phyloP scores from a whole-genome alignment of 2,888 invertebrate species.

The Tricholauxania praeusta region DNA sequence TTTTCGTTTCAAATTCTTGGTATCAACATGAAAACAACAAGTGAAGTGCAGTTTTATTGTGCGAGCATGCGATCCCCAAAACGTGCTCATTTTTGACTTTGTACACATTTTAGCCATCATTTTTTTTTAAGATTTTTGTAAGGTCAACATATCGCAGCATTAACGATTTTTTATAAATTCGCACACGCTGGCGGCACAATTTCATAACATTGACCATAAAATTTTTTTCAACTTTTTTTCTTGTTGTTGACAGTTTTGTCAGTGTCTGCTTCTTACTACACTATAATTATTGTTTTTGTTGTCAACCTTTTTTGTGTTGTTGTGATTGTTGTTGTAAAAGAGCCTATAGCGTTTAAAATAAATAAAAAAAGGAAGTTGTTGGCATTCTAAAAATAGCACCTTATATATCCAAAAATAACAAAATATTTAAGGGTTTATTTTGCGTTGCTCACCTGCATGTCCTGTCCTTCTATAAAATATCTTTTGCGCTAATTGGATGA shows the following conservation, averaged over 20 bases:
- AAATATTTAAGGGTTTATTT: neutral
- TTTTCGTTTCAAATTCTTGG: no score
- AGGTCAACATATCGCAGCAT: conserved; percentile 5
- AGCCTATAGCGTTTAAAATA: neutral
- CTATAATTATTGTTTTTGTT: conserved; percentile 1
- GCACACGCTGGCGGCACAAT: conserved; percentile 56
- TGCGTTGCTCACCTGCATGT: neutral
- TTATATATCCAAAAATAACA: neutral
- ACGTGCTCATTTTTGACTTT: conserved; percentile 26
- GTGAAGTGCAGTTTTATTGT: no score
- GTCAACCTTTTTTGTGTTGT: neutral
- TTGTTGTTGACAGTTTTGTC: conserved; percentile 21
- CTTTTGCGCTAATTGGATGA: no score
- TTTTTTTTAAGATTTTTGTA: neutral
- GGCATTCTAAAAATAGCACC: conserved; percentile 7
- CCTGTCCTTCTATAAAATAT: neutral
- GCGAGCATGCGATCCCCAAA: neutral
- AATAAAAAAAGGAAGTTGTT: neutral
- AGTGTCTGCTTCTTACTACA: conserved; percentile 19
- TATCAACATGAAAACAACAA: no score
- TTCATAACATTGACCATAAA: conserved; percentile 53
- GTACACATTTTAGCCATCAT: conserved; percentile 6
- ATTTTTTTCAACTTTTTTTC: conserved; percentile 22
- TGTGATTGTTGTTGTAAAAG: neutral
- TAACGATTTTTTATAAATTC: conserved; percentile 52